Evolutionary conservation across 2,797 vertebrate species (phyloP), one percentile per base, ranked within the genome.

Genomic region (Tokudaia muenninki): DNA sequence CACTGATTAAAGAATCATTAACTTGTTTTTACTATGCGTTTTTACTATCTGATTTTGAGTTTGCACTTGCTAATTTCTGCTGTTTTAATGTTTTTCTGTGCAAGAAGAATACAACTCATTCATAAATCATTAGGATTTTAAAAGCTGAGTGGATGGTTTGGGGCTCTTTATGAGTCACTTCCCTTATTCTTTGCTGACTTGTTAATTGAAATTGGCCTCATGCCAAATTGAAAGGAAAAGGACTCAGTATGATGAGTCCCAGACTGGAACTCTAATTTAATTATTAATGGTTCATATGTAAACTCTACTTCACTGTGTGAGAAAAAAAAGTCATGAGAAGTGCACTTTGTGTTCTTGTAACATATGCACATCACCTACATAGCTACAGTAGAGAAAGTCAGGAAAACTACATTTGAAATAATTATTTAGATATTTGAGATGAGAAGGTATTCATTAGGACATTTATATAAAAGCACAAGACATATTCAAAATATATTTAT

Each of bases 271-370:
- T 44, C 82, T 63, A 57, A 77, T 88, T 96, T 93, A 92, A 95
- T 92, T 95, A 95, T 96, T 93, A 91, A 94, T 82, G 84, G 17
- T 92, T 81, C 26, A 78, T 41, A 81, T 6, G 26, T 92, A 92
- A 96, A 91, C 21, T 88, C n/a, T n/a, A 88, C 19, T 95, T 94
- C 26, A 84, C n/a, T 67, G 22, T 92, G 6, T 89, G 29, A 3
- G 29, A 0, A 2, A 55, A 55, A 57, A 63, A 50, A 67, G 11
- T 21, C 2, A 87, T 21, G 24, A 80, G 29, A 75, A 80, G 95
- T 87, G 24, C 12, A 67, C 96, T 37, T 91, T 81, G 87, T 44
- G 14, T 77, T 95, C 8, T 50, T 82, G 13, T 59, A 91, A 88
- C n/a, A 67, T 57, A 50, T 83, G 12, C 84, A 74, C 70, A 70